Percentiles rank a stretch among this genome's conserved stretches.
phyloP scores from a whole-genome alignment of 2,888 invertebrate species.

The Phania funesta region DNA sequence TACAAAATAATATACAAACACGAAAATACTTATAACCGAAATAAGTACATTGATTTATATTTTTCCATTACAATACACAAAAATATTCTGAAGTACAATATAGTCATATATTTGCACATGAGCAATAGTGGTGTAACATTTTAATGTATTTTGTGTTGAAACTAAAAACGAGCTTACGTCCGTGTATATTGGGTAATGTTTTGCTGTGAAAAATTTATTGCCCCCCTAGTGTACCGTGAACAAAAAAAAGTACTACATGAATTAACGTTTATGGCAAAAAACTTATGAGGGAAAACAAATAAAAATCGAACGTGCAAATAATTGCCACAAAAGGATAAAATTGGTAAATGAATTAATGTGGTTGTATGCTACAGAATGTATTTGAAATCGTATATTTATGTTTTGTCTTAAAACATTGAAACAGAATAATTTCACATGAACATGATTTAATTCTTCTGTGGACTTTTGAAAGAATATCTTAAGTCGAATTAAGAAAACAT shows the following conservation, averaged over 20 bases:
- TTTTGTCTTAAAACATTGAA: too few relatives aligned
- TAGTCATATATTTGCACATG: not conserved
- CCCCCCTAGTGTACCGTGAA: not conserved
- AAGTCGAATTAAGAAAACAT: too few relatives aligned
- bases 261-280: conserved; percentile 29
- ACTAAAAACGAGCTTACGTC: too few relatives aligned
- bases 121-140: not conserved
- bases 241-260: conserved; percentile 5
- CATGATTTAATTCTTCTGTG: too few relatives aligned
- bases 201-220: not conserved
- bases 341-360: not conserved
- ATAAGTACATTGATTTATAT: not conserved
- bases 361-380: too few relatives aligned
- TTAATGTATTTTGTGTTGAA: not conserved
- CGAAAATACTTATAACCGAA: not conserved
- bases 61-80: not conserved
- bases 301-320: conserved; percentile 23
- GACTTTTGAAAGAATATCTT: too few relatives aligned
- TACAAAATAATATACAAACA: not conserved
- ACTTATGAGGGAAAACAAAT: not conserved
- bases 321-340: conserved; percentile 45
- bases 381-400: too few relatives aligned
- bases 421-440: too few relatives aligned
- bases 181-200: too few relatives aligned
- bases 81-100: not conserved